Evolutionary conservation across 1,140 invertebrate species (phyloP).

Genomic region (Zaprionus tsacasi): DNA sequence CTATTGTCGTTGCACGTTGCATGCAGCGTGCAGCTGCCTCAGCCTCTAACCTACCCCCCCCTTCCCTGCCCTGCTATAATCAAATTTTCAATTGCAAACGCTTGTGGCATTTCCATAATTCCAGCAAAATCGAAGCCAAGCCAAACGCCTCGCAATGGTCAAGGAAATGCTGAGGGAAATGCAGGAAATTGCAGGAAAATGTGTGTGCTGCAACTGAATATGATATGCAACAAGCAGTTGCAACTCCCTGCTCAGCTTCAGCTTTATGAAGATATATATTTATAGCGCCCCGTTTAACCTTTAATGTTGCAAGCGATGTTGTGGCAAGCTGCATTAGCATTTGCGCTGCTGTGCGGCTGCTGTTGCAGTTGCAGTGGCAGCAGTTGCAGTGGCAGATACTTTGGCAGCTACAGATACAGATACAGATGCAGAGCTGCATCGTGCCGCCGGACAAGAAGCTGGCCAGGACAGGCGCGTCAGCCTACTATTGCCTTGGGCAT

Average conservation of each 20-base stretch:
- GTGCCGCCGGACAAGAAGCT: neutral
- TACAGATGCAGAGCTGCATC: too few relatives aligned
- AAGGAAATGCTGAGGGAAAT: neutral
- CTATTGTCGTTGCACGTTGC: conserved; percentile 50
- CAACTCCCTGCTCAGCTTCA: neutral
- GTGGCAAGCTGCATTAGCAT: conserved; percentile 3
- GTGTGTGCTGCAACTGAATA: neutral
- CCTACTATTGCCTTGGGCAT: conserved; percentile 26
- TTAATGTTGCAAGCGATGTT: conserved; percentile 3
- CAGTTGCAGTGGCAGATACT: neutral
- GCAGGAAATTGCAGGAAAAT: neutral
- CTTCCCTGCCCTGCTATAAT: conserved; percentile 29
- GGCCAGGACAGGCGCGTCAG: conserved; percentile 4
- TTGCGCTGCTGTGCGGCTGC: neutral
- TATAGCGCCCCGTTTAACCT: neutral
- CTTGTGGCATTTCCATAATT: conserved; percentile 58
- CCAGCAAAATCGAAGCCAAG: conserved; percentile 16
- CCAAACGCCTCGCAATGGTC: too few relatives aligned
- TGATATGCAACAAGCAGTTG: conserved; percentile 5
- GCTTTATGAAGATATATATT: conserved; percentile 6
- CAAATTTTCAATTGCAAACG: conserved; percentile 56
- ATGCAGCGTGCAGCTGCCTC: conserved; percentile 13
- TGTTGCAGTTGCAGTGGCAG: neutral
- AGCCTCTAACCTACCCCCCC: neutral
- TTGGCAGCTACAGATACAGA: conserved; percentile 4